These are phyloP conservation scores for Napeogenes sylphis DNA, from an alignment of 2,888 invertebrate species.

Conservation along the genomic window DNA sequence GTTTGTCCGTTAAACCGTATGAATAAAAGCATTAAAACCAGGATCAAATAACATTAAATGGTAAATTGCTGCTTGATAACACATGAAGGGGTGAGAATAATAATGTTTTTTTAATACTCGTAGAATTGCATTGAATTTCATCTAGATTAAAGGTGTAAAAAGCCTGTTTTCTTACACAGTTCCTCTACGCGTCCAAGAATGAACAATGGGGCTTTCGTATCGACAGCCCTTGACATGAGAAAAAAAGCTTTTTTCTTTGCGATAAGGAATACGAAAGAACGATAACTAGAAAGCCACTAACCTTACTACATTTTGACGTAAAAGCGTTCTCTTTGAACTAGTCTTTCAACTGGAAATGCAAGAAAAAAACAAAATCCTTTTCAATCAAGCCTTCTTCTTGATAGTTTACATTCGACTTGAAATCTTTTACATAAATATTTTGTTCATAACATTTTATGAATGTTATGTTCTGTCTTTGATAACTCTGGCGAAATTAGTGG, in stretches of 20 bases:
- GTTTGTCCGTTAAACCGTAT: neutral
- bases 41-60: constrained; percentile 1
- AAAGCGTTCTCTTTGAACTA: constrained; percentile 42
- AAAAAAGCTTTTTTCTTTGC: constrained; percentile 71
- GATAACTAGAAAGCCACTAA: constrained; percentile 45
- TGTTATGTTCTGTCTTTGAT: neutral
- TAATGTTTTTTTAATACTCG: constrained; percentile 6
- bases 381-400: neutral
- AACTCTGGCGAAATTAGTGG: neutral
- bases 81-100: constrained; percentile 5
- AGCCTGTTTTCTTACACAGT: constrained; percentile 28
- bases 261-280: constrained; percentile 57
- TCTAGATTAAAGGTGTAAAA: constrained; percentile 24
- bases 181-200: constrained; percentile 36
- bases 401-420: neutral
- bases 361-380: neutral
- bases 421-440: neutral
- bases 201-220: constrained; percentile 67
- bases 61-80: neutral
- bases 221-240: constrained; percentile 68
- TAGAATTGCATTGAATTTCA: constrained; percentile 30
- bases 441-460: neutral
- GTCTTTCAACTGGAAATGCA: constrained; percentile 24
- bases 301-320: constrained; percentile 40
- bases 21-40: neutral